Base-by-base conservation (phyloP, 2,113 vertebrate genomes). In the Leucosticte australis region DNA sequence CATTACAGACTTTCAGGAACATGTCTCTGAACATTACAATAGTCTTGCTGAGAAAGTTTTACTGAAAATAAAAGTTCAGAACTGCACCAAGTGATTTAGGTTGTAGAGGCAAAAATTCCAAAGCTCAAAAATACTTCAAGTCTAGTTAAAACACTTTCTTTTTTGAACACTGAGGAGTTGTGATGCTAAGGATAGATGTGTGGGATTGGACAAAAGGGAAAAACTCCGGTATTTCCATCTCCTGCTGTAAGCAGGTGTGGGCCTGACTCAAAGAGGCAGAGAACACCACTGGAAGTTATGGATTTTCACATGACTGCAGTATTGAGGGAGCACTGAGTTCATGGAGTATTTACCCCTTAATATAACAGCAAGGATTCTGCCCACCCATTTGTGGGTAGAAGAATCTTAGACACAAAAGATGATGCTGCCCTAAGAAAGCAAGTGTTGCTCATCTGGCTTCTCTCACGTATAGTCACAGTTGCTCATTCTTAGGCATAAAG, bases 31-130 rank as follows among this genome's bases (percentile, higher is more conserved):
- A 90, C 57, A 42, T 39, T 84, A 91, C 83, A 92, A 75, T 44
- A 90, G 41, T 11, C 37, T 74, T 52, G 57, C 83, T 90, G 41
- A 75, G 53, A 57, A 92, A 89, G 37, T 86, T 95, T 44, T 68
- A 84, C 73, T 87, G 79, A 96, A 92, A 97, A 93, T 86, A 78
- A 27, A 92, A 89, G 71, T 89, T 79, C 18, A 46, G 69, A 83
- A 83, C 49, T 71, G 27, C 65, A 37, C 76, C 68, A 86, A 92
- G 69, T 5, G 46, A 86, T 90, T 83, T 53, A 86, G 42, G 33
- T 90, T 62, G 30, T 2, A 1, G 56, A 92, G n/a, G 49, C 88
- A 95, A 37, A 90, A 90, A 87, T 28, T 78, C 47, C 53, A 60
- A 76, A 78, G 82, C 68, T 86, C 79, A 86, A 78, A 93, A 83